Evolutionary conservation across 2,797 vertebrate species (phyloP).

Genomic region (Apogon hyalosoma): DNA sequence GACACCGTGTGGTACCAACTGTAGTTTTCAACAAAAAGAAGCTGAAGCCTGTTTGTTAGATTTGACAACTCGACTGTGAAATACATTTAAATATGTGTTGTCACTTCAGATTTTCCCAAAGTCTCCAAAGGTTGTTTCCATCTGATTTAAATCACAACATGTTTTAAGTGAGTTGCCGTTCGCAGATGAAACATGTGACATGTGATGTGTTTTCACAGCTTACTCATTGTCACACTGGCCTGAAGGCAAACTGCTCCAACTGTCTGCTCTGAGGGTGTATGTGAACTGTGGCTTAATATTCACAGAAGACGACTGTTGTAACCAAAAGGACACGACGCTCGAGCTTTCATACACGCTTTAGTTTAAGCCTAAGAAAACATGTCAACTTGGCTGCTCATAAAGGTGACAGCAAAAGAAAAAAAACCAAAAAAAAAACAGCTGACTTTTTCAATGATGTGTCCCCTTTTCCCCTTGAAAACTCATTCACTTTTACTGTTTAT

Average conservation of each 20-base stretch:
- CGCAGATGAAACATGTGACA: slow-evolving; percentile 40
- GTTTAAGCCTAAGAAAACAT: background rate
- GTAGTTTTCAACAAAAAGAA: too few species aligned
- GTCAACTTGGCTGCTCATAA: too few species aligned
- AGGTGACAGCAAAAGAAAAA: too few species aligned
- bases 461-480: too few species aligned
- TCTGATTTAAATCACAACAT: slow-evolving; percentile 19
- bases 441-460: too few species aligned
- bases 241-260: slow-evolving; percentile 54
- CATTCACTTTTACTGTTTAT: too few species aligned
- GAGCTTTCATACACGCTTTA: background rate
- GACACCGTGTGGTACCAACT: too few species aligned
- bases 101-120: slow-evolving; percentile 9
- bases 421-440: too few species aligned
- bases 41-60: background rate
- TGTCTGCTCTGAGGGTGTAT: slow-evolving; percentile 30
- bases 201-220: slow-evolving; percentile 34
- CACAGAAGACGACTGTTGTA: background rate
- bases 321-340: background rate
- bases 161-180: slow-evolving; percentile 6
- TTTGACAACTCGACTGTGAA: background rate
- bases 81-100: slow-evolving; percentile 2
- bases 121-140: slow-evolving; percentile 19
- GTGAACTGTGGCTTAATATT: slow-evolving; percentile 3
- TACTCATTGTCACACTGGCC: slow-evolving; percentile 49